Conservation (phyloP, 2,797 vertebrate species). For the Microcaecilia unicolor region DNA sequence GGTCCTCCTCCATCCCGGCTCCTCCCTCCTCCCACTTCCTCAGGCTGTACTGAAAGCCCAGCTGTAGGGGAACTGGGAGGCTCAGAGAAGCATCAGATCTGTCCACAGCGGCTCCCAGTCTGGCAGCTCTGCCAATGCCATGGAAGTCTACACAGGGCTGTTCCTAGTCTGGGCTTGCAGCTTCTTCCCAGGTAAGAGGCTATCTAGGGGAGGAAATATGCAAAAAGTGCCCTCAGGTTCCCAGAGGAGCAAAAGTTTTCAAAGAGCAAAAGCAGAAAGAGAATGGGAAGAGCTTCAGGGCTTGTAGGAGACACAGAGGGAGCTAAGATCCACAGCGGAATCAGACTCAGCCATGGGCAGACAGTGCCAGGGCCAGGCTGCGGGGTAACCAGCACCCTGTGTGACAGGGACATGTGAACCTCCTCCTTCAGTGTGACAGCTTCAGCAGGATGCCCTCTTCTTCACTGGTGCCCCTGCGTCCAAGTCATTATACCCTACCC, state of each 20-base stretch:
- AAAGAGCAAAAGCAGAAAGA: neutral
- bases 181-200: conserved; percentile 78
- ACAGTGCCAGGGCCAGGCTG: too few species aligned
- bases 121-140: conserved; percentile 42
- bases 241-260: too few species aligned
- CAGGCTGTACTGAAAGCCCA: conserved; percentile 16
- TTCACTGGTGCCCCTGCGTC: too few species aligned
- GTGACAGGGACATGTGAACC: too few species aligned
- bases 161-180: conserved; percentile 76
- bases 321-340: too few species aligned
- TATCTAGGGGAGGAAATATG: too few species aligned
- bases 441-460: too few species aligned
- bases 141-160: conserved; percentile 74
- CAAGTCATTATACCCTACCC: too few species aligned
- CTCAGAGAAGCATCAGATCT: conserved; percentile 8
- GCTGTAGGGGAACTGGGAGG: conserved; percentile 50
- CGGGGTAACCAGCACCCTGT: too few species aligned
- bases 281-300: neutral
- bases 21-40: conserved; percentile 58
- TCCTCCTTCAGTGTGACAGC: too few species aligned
- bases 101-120: conserved; percentile 9
- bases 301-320: neutral
- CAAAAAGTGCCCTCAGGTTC: too few species aligned
- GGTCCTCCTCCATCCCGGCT: conserved; percentile 15
- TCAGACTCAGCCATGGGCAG: too few species aligned